Evolutionary conservation across 2,113 vertebrate species (phyloP), one percentile per base, ranked within the genome.

Genomic region (rat (Rattus norvegicus)): DNA sequence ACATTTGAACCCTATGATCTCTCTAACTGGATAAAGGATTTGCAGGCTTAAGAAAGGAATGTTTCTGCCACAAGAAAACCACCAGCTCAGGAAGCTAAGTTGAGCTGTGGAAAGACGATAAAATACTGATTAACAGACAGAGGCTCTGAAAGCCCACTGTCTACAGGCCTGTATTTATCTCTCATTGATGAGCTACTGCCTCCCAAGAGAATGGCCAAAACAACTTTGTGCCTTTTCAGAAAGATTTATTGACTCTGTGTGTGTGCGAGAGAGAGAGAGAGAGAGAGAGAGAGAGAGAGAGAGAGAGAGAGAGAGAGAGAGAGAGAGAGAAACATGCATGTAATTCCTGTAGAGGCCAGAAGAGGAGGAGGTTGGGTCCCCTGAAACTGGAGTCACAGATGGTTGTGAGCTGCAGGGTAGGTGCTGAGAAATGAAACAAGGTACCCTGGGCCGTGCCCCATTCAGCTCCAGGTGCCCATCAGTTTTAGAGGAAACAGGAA

Each of bases 31-130:
- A 97, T 95, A 96, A 96, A 72, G 84, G 93, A 54, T 92, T 97
- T 97, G 96, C 97, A 95, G 85, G 96, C 95, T 97, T 95, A 96
- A 56, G 22, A 24, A 88, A 97, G 93, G 84, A 98, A 96, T 93
- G 94, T 16, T 92, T 86, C 95, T 85, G 88, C 93, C 73, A 88
- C 80, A 73, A 81, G 93, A 85, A 92, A 96, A 93, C 76, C 56
- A 59, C 70, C 7, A 6, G 76, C 80, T 59, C 3, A 0, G 95
- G 95, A 94, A 92, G 73, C 95, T 92, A 83, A 95, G 30, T 93
- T 4, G 83, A 91, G 88, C 36, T 94, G 90, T 96, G 59, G 65
- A 94, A 90, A 84, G 89, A 92, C 92, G 88, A 69, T 61, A 28
- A 92, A 75, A 75, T 1, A 69, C 85, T 83, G 88, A 94, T 93